Evolutionary conservation across 1,140 invertebrate species (phyloP).

Genomic region (Coenobita brevimanus): DNA sequence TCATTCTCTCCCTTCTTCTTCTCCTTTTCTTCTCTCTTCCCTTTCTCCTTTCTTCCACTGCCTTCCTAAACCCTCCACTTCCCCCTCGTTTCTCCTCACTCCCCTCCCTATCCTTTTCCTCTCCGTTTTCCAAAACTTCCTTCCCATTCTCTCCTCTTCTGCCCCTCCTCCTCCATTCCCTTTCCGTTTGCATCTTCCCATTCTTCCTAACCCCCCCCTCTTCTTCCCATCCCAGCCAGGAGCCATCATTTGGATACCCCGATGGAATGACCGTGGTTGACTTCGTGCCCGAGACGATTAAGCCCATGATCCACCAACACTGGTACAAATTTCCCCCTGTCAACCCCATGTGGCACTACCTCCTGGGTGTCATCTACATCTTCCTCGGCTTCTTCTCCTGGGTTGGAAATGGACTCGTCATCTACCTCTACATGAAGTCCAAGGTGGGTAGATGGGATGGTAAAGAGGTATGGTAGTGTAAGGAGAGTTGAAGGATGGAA

Average conservation of each 20-base stretch:
- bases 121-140: too few species aligned
- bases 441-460: constrained; percentile 70
- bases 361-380: constrained; percentile 74
- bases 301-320: constrained; percentile 71
- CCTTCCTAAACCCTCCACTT: too few species aligned
- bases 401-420: constrained; percentile 86
- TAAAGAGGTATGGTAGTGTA: background rate
- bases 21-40: too few species aligned
- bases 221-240: background rate
- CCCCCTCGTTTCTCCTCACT: too few species aligned
- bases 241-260: constrained; percentile 31
- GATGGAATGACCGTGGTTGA: constrained; percentile 32
- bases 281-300: constrained; percentile 70
- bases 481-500: constrained; percentile 71
- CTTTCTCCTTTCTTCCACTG: too few species aligned
- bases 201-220: too few species aligned
- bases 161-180: too few species aligned
- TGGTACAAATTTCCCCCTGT: constrained; percentile 72
- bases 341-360: constrained; percentile 73
- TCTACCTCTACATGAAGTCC: constrained; percentile 87
- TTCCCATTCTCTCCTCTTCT: too few species aligned
- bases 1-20: too few species aligned
- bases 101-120: too few species aligned
- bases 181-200: too few species aligned
- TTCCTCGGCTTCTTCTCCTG: constrained; percentile 71